These are phyloP conservation scores for Podarcis muralis DNA, from an alignment of 2,113 vertebrate species.

Conservation along the genomic window DNA sequence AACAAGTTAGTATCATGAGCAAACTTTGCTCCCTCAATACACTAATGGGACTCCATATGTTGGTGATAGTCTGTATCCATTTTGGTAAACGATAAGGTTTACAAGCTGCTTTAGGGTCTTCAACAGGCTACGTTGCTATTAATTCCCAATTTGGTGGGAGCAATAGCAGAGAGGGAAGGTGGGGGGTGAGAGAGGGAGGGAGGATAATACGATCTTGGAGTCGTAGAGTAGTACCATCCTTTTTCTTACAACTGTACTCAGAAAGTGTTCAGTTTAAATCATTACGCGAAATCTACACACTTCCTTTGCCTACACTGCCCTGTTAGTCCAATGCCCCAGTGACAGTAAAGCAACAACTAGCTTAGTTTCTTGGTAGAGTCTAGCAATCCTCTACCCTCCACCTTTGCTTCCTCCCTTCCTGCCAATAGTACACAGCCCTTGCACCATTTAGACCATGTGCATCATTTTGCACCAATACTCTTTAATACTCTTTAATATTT, in stretches of 20 bases:
- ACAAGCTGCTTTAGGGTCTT: background rate
- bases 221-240: no score
- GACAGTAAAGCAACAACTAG: background rate
- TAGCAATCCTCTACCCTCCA: background rate
- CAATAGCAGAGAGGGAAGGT: background rate
- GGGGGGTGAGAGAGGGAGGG: background rate
- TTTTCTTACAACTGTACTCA: no score
- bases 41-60: background rate
- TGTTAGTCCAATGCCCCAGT: background rate
- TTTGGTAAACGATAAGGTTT: background rate
- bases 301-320: background rate
- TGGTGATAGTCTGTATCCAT: background rate
- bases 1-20: no score
- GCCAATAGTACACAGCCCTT: background rate
- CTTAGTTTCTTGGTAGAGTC: background rate
- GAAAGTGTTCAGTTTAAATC: background rate
- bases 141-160: background rate
- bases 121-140: background rate
- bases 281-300: background rate
- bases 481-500: no score
- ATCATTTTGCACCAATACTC: background rate
- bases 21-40: background rate
- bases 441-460: no score
- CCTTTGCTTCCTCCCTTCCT: background rate
- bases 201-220: background rate